These are phyloP conservation scores for Pangasius sanitwongsei DNA, from an alignment of 2,797 vertebrate species.

Conservation along the genomic window DNA sequence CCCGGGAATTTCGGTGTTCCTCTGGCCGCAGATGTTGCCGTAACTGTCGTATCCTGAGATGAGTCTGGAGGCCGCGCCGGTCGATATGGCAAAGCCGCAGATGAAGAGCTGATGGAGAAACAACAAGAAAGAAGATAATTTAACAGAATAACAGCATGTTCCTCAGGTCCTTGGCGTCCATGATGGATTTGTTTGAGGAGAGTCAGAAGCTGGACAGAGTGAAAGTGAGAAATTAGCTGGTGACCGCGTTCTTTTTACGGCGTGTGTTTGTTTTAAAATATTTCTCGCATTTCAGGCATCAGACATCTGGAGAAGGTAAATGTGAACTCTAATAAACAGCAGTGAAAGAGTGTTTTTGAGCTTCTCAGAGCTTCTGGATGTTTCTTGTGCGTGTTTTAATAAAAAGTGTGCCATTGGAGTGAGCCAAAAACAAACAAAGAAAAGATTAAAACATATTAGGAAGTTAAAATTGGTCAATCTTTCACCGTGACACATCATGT, in stretches of 20 bases:
- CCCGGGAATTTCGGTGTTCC: conserved; percentile 84
- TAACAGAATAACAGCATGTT: not conserved
- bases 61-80: conserved; percentile 90
- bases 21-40: conserved; percentile 93
- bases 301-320: too few species aligned
- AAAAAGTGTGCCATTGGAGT: too few species aligned
- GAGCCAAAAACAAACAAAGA: too few species aligned
- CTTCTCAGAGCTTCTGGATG: too few species aligned
- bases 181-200: not conserved
- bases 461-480: too few species aligned
- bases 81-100: conserved; percentile 90
- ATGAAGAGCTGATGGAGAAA: conserved; percentile 81
- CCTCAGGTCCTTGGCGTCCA: fast-evolving
- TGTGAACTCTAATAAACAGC: too few species aligned
- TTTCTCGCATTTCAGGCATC: not conserved
- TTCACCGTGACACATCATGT: too few species aligned
- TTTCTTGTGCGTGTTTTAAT: too few species aligned
- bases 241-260: not conserved
- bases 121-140: not conserved
- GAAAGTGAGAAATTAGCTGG: not conserved
- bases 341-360: too few species aligned
- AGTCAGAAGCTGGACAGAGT: not conserved
- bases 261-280: not conserved
- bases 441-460: too few species aligned
- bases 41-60: conserved; percentile 95